Evolutionary conservation across 1,140 invertebrate species (phyloP).

Genomic region (Drosophila truncata): DNA sequence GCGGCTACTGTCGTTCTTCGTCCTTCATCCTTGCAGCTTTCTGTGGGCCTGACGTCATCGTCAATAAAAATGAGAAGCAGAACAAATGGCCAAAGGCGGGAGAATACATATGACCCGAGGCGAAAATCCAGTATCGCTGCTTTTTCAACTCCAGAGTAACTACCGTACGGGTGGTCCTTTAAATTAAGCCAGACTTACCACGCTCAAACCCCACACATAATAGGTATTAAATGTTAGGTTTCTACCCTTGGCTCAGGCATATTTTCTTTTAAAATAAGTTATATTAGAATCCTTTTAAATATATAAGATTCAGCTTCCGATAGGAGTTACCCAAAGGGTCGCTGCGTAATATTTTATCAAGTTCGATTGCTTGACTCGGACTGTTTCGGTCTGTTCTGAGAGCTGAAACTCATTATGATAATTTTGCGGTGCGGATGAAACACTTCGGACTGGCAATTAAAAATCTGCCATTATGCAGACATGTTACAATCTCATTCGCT

Average conservation of each 20-base stretch:
- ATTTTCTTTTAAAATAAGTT: background rate
- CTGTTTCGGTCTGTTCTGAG: slow-evolving; percentile 2
- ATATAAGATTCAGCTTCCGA: slow-evolving; percentile 16
- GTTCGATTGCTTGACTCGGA: slow-evolving; percentile 46
- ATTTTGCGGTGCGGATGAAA: slow-evolving; percentile 63
- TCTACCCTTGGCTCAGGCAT: too few species aligned
- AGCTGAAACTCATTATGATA: slow-evolving; percentile 66
- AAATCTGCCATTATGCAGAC: slow-evolving; percentile 76
- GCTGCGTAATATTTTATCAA: slow-evolving; percentile 59
- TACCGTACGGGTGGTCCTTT: slow-evolving; percentile 13
- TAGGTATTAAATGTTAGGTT: background rate
- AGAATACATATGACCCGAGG: background rate
- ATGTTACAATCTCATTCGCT: slow-evolving; percentile 58
- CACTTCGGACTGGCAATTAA: slow-evolving; percentile 73
- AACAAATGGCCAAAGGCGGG: slow-evolving; percentile 46
- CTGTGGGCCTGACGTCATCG: slow-evolving; percentile 41
- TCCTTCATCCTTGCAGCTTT: slow-evolving; percentile 24
- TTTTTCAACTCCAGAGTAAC: slow-evolving; percentile 11
- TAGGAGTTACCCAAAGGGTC: slow-evolving; percentile 28
- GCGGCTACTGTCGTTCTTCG: slow-evolving; percentile 29
- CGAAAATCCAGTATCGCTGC: slow-evolving; percentile 15
- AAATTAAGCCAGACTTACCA: background rate
- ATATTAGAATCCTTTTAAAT: background rate
- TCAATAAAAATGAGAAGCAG: slow-evolving; percentile 62
- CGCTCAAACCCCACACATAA: too few species aligned